Base-by-base conservation (phyloP, 2,797 vertebrate species). In the Helostoma temminkii region DNA sequence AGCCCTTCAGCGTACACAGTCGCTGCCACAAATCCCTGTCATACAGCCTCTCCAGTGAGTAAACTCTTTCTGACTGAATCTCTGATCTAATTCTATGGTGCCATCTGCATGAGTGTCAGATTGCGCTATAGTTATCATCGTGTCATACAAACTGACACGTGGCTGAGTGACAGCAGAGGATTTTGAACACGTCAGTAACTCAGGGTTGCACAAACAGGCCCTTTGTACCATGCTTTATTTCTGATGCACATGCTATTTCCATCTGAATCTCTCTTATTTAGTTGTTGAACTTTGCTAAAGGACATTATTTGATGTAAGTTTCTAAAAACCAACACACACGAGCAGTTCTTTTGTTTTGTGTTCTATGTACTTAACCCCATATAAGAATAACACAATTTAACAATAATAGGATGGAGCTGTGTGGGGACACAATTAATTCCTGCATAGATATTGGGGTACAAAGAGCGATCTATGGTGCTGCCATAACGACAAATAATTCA, bases 61-160 rank as follows among this genome's bases (percentile, higher is more conserved):
- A 21, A 34, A 59, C 22, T 57, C 21, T 8, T 18, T 25, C 26
- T 46, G 30, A 63, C 37, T 45, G 12, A 9, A 53, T 39, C 21
- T 28, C 15, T 39, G 26, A 19, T 0, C n/a, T 26, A 34, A 37
- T 46, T 52, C 34, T 28, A 21, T 5, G 28, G 15, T 2, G 18
- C 50, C 64, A 74, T 74, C 71, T 74, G 54, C 2, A 22, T 12
- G 18, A 16, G 25, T 47, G 55, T 48, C 14, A 47, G 28, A 39
- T 26, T 9, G 8, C 37, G 39, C 19, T 46, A 14, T 0, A 53
- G 45, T 52, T 58, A 22, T 36, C 42, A 49, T 34, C 6, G 0
- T 30, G 22, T 36, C 47, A 16, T 7, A 49, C 26, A 47, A 65
- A 45, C 11, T 5, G 37, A 41, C 41, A 4, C 16, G 2, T 46